phyloP scores from a whole-genome alignment of 1,140 invertebrate genomes.

The Apis mellifera region Amel_HAv3.1 CM009938.2:1450501-1451000 shows the following conservation, averaged over 20 bases:
- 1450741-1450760: not conserved
- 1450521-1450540: conserved; percentile 43
- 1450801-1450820: too few relatives aligned
- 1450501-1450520: conserved; percentile 21
- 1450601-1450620: conserved; percentile 12
- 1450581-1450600: conserved; percentile 3
- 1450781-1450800: too few relatives aligned
- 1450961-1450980: not conserved
- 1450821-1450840: too few relatives aligned
- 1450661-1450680: not conserved
- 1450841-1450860: too few relatives aligned
- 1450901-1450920: not conserved
- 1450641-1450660: not conserved
- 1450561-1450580: conserved; percentile 41
- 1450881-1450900: not conserved
- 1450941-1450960: not conserved
- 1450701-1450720: not conserved
- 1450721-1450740: not conserved
- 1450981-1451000: not conserved
- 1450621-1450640: not conserved
- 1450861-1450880: not conserved
- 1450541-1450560: conserved; percentile 44
- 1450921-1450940: not conserved
- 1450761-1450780: too few relatives aligned
- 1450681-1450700: too few relatives aligned